phyloP scores from a whole-genome alignment of 2,113 vertebrate genomes.

The Bubalus kerabau region DNA sequence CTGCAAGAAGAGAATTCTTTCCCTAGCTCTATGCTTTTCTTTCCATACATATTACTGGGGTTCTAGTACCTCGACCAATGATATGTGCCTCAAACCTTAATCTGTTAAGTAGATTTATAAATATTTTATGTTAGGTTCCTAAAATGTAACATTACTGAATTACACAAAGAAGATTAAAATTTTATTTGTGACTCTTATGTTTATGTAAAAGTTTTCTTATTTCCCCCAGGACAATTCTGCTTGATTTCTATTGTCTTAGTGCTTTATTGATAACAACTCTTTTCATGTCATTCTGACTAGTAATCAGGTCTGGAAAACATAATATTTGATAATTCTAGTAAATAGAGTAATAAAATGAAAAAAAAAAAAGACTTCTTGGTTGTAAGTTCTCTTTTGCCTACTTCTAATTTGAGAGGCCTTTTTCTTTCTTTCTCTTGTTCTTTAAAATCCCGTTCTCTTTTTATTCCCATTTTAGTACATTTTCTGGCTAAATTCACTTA shows the following conservation, averaged over 20 bases:
- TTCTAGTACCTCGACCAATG: neutral
- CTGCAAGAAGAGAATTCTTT: neutral
- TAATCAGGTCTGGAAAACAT: neutral
- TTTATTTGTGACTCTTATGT: neutral
- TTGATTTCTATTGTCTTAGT: neutral
- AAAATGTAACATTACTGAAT: neutral
- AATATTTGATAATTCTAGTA: neutral
- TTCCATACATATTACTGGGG: neutral
- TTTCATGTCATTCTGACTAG: neutral
- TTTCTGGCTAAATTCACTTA: neutral
- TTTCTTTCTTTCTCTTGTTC: neutral
- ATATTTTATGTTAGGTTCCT: neutral
- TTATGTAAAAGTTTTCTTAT: neutral
- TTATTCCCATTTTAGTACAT: neutral
- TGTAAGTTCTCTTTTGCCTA: neutral
- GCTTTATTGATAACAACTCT: neutral
- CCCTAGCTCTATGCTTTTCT: neutral
- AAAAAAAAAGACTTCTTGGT: neutral
- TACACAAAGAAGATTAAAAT: neutral
- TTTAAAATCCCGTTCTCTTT: neutral
- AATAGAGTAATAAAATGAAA: neutral
- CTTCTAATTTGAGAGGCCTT: neutral
- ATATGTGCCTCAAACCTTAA: neutral
- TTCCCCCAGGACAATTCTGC: neutral
- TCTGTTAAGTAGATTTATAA: neutral